A percentile compares a stretch with the other conserved stretches of the same genome.
Evolutionary conservation across 2,797 vertebrate species (phyloP).

Genomic region (Enteromius treurensis): DNA sequence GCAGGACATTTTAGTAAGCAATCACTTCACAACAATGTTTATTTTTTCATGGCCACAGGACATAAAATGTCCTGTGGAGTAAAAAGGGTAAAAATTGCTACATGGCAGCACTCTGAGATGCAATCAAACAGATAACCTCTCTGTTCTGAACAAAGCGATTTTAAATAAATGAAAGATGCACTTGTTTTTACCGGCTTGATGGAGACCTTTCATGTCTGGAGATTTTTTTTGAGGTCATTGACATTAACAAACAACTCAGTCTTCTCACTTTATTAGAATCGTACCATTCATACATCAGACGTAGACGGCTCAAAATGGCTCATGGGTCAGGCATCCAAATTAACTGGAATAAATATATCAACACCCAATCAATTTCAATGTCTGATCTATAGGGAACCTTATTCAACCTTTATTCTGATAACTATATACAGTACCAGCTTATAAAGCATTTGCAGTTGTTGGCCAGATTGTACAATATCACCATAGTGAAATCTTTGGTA

Average conservation of each 20-base stretch:
- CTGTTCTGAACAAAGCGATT: slow-evolving; percentile 50
- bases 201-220: slow-evolving; percentile 53
- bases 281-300: slow-evolving; percentile 27
- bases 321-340: not conserved
- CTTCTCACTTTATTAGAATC: slow-evolving; percentile 29
- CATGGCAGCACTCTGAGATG: slow-evolving; percentile 21
- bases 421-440: not conserved
- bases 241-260: slow-evolving; percentile 35
- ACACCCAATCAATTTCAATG: not conserved
- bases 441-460: slow-evolving; percentile 1
- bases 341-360: not conserved
- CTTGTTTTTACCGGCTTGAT: slow-evolving; percentile 23
- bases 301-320: not conserved
- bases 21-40: slow-evolving; percentile 30
- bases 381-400: not conserved
- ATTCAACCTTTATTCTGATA: not conserved
- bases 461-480: not conserved
- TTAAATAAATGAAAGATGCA: slow-evolving; percentile 54
- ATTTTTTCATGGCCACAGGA: slow-evolving; percentile 38
- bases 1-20: slow-evolving; percentile 19
- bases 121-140: slow-evolving; percentile 51
- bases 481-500: not conserved
- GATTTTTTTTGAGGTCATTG: slow-evolving; percentile 7
- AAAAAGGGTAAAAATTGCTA: slow-evolving; percentile 41
- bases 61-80: slow-evolving; percentile 15